Conservation (phyloP, 2,113 vertebrate genomes). For the Pardalotus punctatus region DNA sequence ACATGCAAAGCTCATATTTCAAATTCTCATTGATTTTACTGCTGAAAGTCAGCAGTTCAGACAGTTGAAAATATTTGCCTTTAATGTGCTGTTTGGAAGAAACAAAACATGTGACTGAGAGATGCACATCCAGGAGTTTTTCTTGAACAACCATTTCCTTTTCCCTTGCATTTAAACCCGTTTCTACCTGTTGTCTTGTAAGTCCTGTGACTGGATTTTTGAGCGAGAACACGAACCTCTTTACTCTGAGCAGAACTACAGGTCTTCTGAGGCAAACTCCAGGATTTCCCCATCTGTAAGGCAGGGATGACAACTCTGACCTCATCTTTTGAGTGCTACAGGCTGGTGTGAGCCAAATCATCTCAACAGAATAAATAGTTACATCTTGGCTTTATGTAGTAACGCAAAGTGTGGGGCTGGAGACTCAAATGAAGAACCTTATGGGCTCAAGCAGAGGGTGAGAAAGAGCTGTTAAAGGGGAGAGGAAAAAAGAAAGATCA, state of each 20-base stretch:
- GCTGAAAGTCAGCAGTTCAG: not conserved
- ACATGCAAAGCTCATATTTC: not conserved
- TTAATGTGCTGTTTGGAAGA: not conserved
- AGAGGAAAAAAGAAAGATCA: not conserved
- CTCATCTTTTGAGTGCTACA: not conserved
- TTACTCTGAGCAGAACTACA: not conserved
- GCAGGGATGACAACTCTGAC: not conserved
- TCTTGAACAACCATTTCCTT: not conserved
- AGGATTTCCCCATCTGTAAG: not conserved
- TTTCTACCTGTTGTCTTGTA: not conserved
- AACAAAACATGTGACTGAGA: not conserved
- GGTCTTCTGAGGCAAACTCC: not conserved
- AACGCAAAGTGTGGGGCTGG: accelerated
- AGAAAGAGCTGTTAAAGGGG: not conserved
- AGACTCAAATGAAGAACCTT: not conserved
- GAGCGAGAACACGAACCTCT: not conserved
- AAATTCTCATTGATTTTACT: not conserved
- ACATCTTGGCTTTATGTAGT: not conserved
- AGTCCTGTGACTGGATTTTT: not conserved
- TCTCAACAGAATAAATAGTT: not conserved
- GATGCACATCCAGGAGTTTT: not conserved
- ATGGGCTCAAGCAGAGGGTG: not conserved
- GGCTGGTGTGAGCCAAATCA: not conserved
- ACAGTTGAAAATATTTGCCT: not conserved
- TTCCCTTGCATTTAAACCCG: not conserved